A percentile compares a stretch with the other conserved stretches of the same genome.
Conservation (phyloP, 1,140 invertebrate genomes). For the Thalassaphorura encarpata region DNA sequence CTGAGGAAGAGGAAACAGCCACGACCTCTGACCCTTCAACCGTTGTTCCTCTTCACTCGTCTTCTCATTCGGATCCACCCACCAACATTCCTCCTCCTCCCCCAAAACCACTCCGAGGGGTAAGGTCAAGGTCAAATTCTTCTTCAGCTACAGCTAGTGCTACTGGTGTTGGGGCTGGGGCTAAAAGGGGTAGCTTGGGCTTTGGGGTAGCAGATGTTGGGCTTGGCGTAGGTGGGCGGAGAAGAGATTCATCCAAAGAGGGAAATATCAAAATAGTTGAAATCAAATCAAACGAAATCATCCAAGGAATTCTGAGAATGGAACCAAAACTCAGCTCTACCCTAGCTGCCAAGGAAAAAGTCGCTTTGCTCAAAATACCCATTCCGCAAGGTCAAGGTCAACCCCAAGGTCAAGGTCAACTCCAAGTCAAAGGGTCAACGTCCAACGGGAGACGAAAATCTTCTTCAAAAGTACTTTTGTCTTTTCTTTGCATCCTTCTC, state of each 20-base stretch:
- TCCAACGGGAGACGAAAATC: neutral
- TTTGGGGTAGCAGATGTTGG: too few relatives aligned
- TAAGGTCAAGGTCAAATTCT: neutral
- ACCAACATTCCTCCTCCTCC: conserved; percentile 15
- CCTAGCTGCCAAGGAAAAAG: conserved; percentile 10
- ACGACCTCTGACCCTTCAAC: conserved; percentile 11
- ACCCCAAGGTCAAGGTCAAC: neutral
- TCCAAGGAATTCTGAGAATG: conserved; percentile 32
- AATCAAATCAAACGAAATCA: conserved; percentile 28
- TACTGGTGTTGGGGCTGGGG: conserved; percentile 1
- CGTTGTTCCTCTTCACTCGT: conserved; percentile 8
- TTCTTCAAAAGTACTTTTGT: neutral
- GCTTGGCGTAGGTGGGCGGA: too few relatives aligned
- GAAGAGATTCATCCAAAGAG: conserved; percentile 5
- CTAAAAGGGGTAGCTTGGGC: neutral
- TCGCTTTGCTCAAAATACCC: conserved; percentile 26
- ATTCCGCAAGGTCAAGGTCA: neutral
- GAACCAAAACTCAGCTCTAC: conserved; percentile 22
- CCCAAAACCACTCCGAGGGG: neutral
- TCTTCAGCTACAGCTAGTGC: neutral
- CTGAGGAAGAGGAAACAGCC: conserved; percentile 1
- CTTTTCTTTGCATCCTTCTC: neutral
- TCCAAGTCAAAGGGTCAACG: neutral
- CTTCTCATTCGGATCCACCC: conserved; percentile 21
- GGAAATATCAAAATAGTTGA: conserved; percentile 32